Evolutionary conservation across 2,113 vertebrate species (phyloP).

Genomic region (Lycaon pictus): DNA sequence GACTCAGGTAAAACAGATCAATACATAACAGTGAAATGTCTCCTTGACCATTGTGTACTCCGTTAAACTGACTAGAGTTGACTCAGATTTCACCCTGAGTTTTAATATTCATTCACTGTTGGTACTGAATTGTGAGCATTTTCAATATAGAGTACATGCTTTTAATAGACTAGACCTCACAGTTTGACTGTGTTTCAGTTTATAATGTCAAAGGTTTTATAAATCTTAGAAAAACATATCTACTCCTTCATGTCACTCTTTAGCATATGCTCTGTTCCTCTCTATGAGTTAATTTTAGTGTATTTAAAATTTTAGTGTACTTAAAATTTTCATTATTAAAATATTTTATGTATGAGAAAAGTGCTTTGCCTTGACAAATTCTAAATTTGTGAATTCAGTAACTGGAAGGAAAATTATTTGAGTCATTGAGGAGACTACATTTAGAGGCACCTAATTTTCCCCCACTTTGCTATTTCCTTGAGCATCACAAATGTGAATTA

Average conservation of each 20-base stretch:
- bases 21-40: constrained; percentile 44
- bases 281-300: constrained; percentile 13
- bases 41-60: neutral
- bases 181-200: neutral
- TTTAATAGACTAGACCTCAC: neutral
- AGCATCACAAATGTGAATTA: constrained; percentile 1
- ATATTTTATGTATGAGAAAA: constrained; percentile 34
- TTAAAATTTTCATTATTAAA: constrained; percentile 49
- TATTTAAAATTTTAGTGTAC: constrained; percentile 30
- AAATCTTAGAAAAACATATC: neutral
- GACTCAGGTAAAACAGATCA: neutral
- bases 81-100: constrained; percentile 45
- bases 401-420: neutral
- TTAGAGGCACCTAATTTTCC: neutral
- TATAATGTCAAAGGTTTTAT: neutral
- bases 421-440: neutral
- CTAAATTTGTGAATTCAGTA: constrained; percentile 32
- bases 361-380: constrained; percentile 16
- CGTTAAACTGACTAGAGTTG: neutral
- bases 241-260: neutral
- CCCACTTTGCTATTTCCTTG: neutral
- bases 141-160: constrained; percentile 39
- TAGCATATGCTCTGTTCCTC: neutral
- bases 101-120: constrained; percentile 11
- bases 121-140: neutral